These are phyloP conservation scores for Alsophila aescularia DNA, from an alignment of 2,888 invertebrate species.

Conservation along the genomic window DNA sequence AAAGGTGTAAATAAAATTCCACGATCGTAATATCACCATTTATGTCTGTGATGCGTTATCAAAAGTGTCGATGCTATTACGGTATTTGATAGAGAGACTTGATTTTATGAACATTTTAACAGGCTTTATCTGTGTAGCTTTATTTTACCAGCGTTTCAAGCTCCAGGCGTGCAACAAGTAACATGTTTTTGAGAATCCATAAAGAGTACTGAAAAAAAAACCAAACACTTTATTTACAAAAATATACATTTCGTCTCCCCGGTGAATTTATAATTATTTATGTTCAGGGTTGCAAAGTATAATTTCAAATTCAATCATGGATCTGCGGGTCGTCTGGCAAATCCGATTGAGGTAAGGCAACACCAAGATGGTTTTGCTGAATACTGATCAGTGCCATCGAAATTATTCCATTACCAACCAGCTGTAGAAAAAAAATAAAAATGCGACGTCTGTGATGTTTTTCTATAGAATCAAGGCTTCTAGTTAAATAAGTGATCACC, in stretches of 20 bases:
- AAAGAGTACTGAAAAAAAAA: too few relatives aligned
- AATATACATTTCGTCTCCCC: too few relatives aligned
- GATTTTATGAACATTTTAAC: too few relatives aligned
- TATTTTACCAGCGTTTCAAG: too few relatives aligned
- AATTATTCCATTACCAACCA: slow-evolving; percentile 74
- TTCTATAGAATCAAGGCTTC: slow-evolving; percentile 78
- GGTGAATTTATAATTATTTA: neutral
- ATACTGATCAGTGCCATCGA: slow-evolving; percentile 72
- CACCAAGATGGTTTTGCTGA: slow-evolving; percentile 62
- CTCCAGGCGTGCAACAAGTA: too few relatives aligned
- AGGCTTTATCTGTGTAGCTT: too few relatives aligned
- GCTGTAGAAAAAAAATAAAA: slow-evolving; percentile 70
- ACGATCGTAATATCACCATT: neutral
- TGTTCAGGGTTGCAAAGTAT: slow-evolving; percentile 11
- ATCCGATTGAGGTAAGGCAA: slow-evolving; percentile 57
- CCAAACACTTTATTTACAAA: too few relatives aligned
- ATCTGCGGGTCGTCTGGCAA: slow-evolving; percentile 55
- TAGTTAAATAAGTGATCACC: slow-evolving; percentile 83
- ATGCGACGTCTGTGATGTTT: slow-evolving; percentile 75
- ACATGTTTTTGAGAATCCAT: too few relatives aligned
- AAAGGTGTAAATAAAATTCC: neutral
- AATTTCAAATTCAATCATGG: slow-evolving; percentile 64
- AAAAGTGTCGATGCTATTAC: too few relatives aligned
- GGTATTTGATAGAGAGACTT: too few relatives aligned
- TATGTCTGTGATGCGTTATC: too few relatives aligned